Percentiles rank a stretch among this genome's conserved stretches.
Conservation (phyloP, 2,797 vertebrate species). For the Clarias laeviceps region DNA sequence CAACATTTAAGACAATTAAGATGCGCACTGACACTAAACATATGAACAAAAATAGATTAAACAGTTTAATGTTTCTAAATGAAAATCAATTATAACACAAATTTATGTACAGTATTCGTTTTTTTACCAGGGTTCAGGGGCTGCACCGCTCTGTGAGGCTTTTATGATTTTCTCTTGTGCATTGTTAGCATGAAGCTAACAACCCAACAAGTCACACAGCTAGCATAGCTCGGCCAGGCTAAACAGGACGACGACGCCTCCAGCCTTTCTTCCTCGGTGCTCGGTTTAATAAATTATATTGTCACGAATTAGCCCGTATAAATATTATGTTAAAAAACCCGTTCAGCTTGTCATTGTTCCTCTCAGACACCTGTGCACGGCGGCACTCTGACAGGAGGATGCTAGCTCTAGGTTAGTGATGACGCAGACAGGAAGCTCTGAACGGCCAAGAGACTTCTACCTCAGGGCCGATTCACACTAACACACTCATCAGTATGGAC, state of each 20-base stretch:
- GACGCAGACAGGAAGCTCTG: conserved; percentile 42
- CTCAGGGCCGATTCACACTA: not conserved
- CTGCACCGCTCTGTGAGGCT: conserved; percentile 4
- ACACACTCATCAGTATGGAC: not conserved
- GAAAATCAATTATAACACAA: not conserved
- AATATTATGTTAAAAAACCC: not conserved
- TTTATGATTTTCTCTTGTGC: conserved; percentile 22
- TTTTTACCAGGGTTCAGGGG: conserved; percentile 26
- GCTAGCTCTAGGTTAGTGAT: conserved; percentile 11
- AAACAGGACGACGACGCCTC: not conserved
- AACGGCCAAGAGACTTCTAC: not conserved
- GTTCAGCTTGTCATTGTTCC: not conserved
- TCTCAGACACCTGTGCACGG: not conserved
- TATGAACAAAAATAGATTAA: not conserved
- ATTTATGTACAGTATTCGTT: not conserved
- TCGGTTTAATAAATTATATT: not conserved
- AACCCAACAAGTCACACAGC: not conserved
- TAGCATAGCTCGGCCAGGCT: conserved; percentile 23
- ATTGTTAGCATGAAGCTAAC: conserved; percentile 35
- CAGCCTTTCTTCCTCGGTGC: not conserved
- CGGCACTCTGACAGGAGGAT: not conserved
- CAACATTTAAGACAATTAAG: not conserved
- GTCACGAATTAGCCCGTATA: not conserved
- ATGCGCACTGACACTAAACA: not conserved
- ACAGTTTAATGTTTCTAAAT: not conserved